Base-by-base conservation (phyloP, 2,797 vertebrate genomes). In the Loriculus beryllinus region DNA sequence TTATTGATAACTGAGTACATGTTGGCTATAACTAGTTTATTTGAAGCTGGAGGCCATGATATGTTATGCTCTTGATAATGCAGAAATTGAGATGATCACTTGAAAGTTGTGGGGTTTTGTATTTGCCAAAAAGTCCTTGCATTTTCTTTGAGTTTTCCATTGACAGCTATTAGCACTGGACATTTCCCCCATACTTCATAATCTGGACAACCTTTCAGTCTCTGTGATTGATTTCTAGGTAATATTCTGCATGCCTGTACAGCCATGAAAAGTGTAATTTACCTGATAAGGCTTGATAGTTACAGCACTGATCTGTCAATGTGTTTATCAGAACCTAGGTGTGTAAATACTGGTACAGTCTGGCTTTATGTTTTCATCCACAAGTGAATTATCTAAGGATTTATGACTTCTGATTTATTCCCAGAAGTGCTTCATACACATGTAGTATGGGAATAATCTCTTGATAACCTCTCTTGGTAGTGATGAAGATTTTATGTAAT, bases 401-500 rank as follows among this genome's bases (percentile, higher is more conserved):
- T 80, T 88, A 51, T 54, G 43, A n/a, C 43, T 82, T 77, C 29
- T 77, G 23, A 12, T 78, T 92, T 87, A 56, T 84, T 75, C 87
- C 82, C 82, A 76, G 78, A 75, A 72, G 72, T 79, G 56, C 65
- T 88, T 65, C 5, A 10, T 79, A 40, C 62, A 81, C 80, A 69
- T 57, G 43, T 40, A 76, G 63, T 71, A 29, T 2, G 13, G 75
- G 74, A 86, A 78, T 63, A 89, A 90, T 87, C 14, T 75, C 52
- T 42, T 85, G 84, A 90, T 56, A 56, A 42, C 26, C 7, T 67
- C 42, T 65, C 40, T 33, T 79, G 39, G 69, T 92, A 71, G 83
- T 88, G 92, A 88, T 56, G 74, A 64, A 72, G 69, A 63, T 76
- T 96, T 97, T 93, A 57, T 40, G 35, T 62, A 42, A 70, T 54